These are phyloP conservation scores for Nemurella pictetii DNA, from an alignment of 2,888 invertebrate species.

Conservation along the genomic window DNA sequence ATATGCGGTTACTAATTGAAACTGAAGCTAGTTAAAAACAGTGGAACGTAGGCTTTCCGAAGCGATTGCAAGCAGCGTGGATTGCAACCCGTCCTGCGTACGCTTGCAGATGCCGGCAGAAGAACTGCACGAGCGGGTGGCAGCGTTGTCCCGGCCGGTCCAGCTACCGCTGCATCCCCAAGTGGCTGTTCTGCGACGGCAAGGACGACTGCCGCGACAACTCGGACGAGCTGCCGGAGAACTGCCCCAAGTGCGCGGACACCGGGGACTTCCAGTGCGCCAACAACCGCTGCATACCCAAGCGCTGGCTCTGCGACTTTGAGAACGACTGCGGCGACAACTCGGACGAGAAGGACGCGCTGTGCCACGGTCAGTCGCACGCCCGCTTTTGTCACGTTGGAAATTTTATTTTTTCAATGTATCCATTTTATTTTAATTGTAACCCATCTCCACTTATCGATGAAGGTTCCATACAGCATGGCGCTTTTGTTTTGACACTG, in stretches of 20 bases:
- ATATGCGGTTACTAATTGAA: background rate
- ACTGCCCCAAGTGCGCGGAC: constrained; percentile 85
- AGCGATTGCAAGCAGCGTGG: background rate
- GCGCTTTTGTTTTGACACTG: too few relatives aligned
- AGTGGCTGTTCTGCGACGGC: constrained; percentile 98
- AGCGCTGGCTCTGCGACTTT: constrained; percentile 94
- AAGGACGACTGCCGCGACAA: constrained; percentile 96
- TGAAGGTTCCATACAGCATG: too few relatives aligned
- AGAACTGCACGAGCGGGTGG: constrained; percentile 94
- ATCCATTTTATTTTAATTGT: too few relatives aligned
- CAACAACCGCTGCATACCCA: constrained; percentile 86
- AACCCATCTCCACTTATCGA: too few relatives aligned
- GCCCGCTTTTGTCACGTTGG: too few relatives aligned
- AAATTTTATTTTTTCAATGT: too few relatives aligned
- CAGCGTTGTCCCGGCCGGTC: constrained; percentile 89
- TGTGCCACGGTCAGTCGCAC: constrained; percentile 59
- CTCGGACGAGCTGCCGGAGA: constrained; percentile 88
- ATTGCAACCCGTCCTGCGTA: background rate
- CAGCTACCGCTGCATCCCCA: constrained; percentile 94
- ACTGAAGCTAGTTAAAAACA: too few relatives aligned
- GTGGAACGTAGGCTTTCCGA: too few relatives aligned
- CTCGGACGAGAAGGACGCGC: constrained; percentile 80
- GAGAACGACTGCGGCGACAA: constrained; percentile 96
- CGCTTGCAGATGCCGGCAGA: constrained; percentile 60
- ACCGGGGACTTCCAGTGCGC: constrained; percentile 91